Percentiles rank a stretch among this genome's conserved stretches.
phyloP scores from a whole-genome alignment of 2,888 invertebrate species.

The Cacoxenus indagator region DNA sequence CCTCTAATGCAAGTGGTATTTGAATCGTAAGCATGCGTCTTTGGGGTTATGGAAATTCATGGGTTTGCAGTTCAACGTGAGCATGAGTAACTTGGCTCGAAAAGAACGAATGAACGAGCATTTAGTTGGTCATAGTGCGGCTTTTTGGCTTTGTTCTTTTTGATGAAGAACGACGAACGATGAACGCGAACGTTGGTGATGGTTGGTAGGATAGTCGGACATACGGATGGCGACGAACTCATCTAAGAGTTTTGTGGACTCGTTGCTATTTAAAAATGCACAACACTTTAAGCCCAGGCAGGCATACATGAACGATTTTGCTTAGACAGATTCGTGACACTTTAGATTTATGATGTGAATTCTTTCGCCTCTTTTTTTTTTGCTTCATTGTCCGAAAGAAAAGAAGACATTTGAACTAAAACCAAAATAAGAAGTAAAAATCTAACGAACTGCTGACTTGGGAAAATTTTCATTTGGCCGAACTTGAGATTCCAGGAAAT shows the following conservation, averaged over 20 bases:
- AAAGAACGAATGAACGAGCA: not conserved
- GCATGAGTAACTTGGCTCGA: not conserved
- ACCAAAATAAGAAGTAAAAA: not conserved
- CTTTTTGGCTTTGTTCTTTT: constrained; percentile 15
- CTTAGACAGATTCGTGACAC: constrained; percentile 61
- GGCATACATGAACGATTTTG: constrained; percentile 57
- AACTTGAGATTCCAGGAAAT: constrained; percentile 51
- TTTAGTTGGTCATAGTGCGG: constrained; percentile 17
- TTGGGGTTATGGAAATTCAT: constrained; percentile 11
- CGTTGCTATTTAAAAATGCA: constrained; percentile 20
- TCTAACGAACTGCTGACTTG: not conserved
- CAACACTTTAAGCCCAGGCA: constrained; percentile 37
- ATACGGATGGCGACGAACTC: not conserved
- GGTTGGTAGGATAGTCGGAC: not conserved
- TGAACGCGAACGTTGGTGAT: not conserved
- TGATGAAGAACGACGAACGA: not conserved
- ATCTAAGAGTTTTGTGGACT: not conserved
- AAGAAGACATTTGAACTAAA: not conserved
- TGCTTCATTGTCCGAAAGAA: not conserved
- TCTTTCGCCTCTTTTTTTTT: constrained; percentile 53
- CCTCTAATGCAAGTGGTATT: not conserved
- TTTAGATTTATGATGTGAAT: constrained; percentile 65
- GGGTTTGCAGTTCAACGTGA: constrained; percentile 17
- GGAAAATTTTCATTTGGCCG: constrained; percentile 10
- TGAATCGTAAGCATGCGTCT: not conserved